phyloP scores from a whole-genome alignment of 1,140 invertebrate species.

The Drosophila obscura region DNA sequence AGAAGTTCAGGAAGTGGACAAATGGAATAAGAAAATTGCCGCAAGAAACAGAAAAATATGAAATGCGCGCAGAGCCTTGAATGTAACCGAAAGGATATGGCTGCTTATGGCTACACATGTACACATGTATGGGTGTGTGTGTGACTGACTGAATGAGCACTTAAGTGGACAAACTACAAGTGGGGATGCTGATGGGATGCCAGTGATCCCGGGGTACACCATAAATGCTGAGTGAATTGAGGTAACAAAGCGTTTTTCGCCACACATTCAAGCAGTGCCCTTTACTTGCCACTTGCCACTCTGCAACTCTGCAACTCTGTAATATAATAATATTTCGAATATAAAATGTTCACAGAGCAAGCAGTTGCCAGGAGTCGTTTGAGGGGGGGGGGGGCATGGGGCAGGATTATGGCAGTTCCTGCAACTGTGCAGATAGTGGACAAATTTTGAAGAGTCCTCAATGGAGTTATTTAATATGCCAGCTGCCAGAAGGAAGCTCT shows the following conservation, averaged over 20 bases:
- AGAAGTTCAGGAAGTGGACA: constrained; percentile 29
- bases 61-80: constrained; percentile 11
- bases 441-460: no score
- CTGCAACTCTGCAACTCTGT: neutral
- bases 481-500: no score
- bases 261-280: neutral
- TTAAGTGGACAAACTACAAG: constrained; percentile 49
- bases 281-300: no score
- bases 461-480: no score
- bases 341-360: constrained; percentile 8
- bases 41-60: constrained; percentile 50
- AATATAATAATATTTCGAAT: constrained; percentile 29
- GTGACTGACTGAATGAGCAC: constrained; percentile 18
- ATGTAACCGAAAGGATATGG: constrained; percentile 4
- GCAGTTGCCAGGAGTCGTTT: no score
- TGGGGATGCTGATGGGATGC: constrained; percentile 14
- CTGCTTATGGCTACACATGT: no score
- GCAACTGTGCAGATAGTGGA: no score
- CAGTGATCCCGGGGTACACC: constrained; percentile 15
- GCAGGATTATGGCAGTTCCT: no score
- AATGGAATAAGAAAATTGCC: constrained; percentile 56
- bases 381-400: no score
- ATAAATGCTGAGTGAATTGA: constrained; percentile 41
- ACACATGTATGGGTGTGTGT: neutral
- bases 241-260: constrained; percentile 39